These are phyloP conservation scores for Amphipyra berbera DNA, from an alignment of 2,888 invertebrate species.

Conservation along the genomic window DNA sequence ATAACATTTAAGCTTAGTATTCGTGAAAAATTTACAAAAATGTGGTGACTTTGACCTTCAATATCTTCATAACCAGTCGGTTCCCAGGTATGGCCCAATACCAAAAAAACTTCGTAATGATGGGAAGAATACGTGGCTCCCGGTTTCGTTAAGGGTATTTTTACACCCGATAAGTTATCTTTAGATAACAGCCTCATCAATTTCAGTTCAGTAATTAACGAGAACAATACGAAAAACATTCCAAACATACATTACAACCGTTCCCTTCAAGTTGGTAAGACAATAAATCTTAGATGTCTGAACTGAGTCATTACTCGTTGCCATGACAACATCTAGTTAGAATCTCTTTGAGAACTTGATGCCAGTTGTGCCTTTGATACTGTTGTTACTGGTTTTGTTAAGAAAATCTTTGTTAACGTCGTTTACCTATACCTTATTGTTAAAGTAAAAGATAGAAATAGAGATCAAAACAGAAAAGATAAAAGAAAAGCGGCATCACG, in stretches of 20 bases:
- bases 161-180: too few relatives aligned
- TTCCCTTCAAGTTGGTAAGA: constrained; percentile 16
- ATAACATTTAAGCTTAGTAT: too few relatives aligned
- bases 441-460: too few relatives aligned
- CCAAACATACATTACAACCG: constrained; percentile 4
- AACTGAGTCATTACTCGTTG: constrained; percentile 28
- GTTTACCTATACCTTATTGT: not conserved
- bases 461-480: too few relatives aligned
- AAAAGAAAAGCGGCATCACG: too few relatives aligned
- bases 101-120: too few relatives aligned
- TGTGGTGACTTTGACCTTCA: too few relatives aligned
- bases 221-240: constrained; percentile 1
- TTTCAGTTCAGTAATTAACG: constrained; percentile 1
- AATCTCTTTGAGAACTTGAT: constrained; percentile 38
- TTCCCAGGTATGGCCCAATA: too few relatives aligned
- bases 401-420: not conserved
- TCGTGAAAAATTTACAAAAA: too few relatives aligned
- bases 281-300: constrained; percentile 34
- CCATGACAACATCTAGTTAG: constrained; percentile 45
- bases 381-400: constrained; percentile 15
- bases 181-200: constrained; percentile 8
- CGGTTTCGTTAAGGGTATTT: too few relatives aligned
- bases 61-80: too few relatives aligned
- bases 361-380: constrained; percentile 34
- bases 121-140: too few relatives aligned